Conservation (phyloP, 2,888 invertebrate genomes). For the Drosophila tanythrix region DNA sequence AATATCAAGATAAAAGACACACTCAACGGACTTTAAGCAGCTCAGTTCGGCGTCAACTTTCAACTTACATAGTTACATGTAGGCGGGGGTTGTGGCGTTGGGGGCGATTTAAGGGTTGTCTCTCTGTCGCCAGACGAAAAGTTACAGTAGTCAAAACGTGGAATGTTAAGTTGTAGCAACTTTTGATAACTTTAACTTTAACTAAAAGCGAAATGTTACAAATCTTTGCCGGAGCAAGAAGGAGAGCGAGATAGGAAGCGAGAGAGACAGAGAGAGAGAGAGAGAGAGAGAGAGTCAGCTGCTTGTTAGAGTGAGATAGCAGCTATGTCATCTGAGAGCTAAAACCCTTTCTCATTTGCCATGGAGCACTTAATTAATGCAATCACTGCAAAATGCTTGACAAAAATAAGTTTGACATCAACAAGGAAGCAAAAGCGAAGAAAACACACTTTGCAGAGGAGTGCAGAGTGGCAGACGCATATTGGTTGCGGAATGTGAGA, state of each 20-base stretch:
- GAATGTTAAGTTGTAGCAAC: constrained; percentile 67
- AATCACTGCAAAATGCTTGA: constrained; percentile 62
- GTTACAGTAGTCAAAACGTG: constrained; percentile 61
- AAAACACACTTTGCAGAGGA: not conserved
- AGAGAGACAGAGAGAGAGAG: too few species aligned
- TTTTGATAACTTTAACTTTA: constrained; percentile 57
- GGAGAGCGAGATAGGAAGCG: too few species aligned
- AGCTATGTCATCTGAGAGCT: constrained; percentile 5
- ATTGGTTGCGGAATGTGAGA: constrained; percentile 1
- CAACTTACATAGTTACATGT: constrained; percentile 1
- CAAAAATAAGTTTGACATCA: constrained; percentile 54
- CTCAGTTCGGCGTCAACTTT: constrained; percentile 17
- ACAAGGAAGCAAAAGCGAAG: constrained; percentile 18
- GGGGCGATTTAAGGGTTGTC: not conserved
- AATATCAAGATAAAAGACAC: constrained; percentile 45
- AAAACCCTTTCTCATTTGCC: constrained; percentile 37
- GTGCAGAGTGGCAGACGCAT: not conserved
- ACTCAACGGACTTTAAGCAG: constrained; percentile 8
- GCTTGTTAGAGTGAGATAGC: not conserved
- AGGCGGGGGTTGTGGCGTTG: not conserved
- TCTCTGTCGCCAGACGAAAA: constrained; percentile 38
- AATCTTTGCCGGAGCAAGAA: constrained; percentile 50
- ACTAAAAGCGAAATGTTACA: constrained; percentile 52
- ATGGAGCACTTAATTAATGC: constrained; percentile 65
- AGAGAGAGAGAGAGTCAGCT: not conserved